These are phyloP conservation scores for Channa argus DNA, from an alignment of 2,113 vertebrate genomes.

Conservation along the genomic window DNA sequence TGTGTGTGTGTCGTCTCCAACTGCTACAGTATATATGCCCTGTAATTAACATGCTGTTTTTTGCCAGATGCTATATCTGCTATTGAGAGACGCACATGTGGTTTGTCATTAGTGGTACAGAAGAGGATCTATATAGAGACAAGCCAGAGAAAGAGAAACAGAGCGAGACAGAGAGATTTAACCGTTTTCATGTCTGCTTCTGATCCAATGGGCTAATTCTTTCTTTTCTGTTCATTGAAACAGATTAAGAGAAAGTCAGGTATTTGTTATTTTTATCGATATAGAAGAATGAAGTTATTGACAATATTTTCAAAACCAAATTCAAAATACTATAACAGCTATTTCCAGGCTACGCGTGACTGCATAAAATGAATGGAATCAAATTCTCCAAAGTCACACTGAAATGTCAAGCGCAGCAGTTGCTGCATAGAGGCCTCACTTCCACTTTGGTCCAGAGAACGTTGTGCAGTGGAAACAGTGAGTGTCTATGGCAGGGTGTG, in stretches of 20 bases:
- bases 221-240: neutral
- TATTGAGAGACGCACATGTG: conserved; percentile 56
- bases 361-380: neutral
- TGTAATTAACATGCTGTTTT: conserved; percentile 75
- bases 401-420: conserved; percentile 27
- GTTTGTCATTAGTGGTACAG: conserved; percentile 58
- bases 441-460: conserved; percentile 22
- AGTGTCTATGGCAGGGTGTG: conserved; percentile 66
- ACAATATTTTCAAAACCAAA: neutral
- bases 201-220: neutral
- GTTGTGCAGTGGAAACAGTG: conserved; percentile 67
- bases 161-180: neutral
- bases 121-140: conserved; percentile 53
- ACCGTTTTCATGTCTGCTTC: conserved; percentile 16
- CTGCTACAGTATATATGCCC: conserved; percentile 45
- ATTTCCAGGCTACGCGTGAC: too few relatives aligned
- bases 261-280: conserved; percentile 8
- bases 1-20: conserved; percentile 47
- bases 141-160: too few relatives aligned
- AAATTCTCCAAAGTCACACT: neutral
- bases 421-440: neutral
- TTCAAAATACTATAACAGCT: too few relatives aligned
- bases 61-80: conserved; percentile 79
- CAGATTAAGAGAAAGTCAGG: neutral
- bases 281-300: neutral